phyloP scores from a whole-genome alignment of 2,888 invertebrate genomes.

The Caenorhabditis becei region DNA sequence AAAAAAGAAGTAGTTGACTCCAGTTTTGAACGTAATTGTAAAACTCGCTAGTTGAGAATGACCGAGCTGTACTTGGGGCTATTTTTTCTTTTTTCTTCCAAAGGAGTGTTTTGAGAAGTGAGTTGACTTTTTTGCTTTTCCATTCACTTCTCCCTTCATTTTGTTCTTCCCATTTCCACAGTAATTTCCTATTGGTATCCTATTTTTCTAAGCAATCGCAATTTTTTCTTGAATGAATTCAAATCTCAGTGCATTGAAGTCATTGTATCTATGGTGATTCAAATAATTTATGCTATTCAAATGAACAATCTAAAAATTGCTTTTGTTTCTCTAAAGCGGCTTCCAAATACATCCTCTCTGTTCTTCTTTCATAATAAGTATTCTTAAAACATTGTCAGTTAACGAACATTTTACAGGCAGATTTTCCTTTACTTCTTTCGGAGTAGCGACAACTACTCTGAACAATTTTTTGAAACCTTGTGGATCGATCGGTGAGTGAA shows the following conservation, averaged over 20 bases:
- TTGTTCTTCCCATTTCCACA: constrained; percentile 48
- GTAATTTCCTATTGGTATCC: constrained; percentile 31
- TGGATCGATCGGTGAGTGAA: constrained; percentile 45
- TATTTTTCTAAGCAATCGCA: too few species aligned
- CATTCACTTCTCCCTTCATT: constrained; percentile 32
- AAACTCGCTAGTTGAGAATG: constrained; percentile 35
- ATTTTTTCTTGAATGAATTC: too few species aligned
- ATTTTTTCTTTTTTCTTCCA: constrained; percentile 22
- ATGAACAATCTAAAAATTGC: not conserved
- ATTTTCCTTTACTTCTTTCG: constrained; percentile 9
- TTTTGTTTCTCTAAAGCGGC: too few species aligned
- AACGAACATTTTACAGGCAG: too few species aligned
- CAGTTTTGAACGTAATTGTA: constrained; percentile 47
- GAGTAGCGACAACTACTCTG: constrained; percentile 2
- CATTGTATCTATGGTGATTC: constrained; percentile 40
- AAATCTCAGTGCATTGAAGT: not conserved
- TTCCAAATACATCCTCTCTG: too few species aligned
- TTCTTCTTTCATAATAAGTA: too few species aligned
- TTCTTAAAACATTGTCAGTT: too few species aligned
- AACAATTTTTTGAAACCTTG: constrained; percentile 13
- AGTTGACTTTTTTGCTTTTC: constrained; percentile 19
- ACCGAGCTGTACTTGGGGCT: constrained; percentile 46
- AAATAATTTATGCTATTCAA: not conserved
- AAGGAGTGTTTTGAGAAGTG: constrained; percentile 46
- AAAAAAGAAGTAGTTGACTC: constrained; percentile 25